Evolutionary conservation across 1,140 invertebrate species (phyloP).

Genomic region (Arion vulgaris): DNA sequence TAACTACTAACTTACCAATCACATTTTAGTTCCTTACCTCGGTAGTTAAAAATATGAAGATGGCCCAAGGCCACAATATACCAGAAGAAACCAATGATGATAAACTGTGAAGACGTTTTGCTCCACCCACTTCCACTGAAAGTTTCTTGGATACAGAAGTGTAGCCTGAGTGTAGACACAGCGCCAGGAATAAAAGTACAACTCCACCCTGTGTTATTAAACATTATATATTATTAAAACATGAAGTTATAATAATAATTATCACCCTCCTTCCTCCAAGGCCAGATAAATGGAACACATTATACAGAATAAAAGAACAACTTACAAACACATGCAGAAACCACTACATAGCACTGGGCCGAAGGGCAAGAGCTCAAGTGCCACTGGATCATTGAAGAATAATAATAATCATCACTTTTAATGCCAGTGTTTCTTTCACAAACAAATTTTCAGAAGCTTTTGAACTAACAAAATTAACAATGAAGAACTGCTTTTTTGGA

Average conservation of each 20-base stretch:
- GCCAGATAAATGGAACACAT: no score
- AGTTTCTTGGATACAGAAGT: constrained; percentile 72
- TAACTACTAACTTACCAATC: no score
- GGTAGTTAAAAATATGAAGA: constrained; percentile 68
- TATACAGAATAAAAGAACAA: no score
- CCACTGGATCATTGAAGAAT: no score
- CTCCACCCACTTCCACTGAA: constrained; percentile 74
- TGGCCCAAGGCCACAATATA: constrained; percentile 72
- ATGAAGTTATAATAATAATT: no score
- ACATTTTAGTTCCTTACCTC: constrained; percentile 62
- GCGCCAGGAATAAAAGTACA: constrained; percentile 71
- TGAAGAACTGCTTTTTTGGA: no score
- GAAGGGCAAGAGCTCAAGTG: no score
- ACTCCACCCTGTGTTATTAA: constrained; percentile 72
- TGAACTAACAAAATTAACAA: no score
- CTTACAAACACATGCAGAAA: no score
- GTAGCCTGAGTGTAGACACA: constrained; percentile 72
- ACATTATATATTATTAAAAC: neutral
- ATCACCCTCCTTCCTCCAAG: no score
- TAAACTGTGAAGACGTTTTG: constrained; percentile 74
- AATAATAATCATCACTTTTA: no score
- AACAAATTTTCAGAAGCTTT: neutral
- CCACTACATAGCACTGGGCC: no score
- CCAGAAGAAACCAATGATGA: constrained; percentile 70
- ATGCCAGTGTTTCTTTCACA: neutral